Base-by-base conservation (phyloP, 2,113 vertebrate genomes). In the Otolemur garnettii region DNA sequence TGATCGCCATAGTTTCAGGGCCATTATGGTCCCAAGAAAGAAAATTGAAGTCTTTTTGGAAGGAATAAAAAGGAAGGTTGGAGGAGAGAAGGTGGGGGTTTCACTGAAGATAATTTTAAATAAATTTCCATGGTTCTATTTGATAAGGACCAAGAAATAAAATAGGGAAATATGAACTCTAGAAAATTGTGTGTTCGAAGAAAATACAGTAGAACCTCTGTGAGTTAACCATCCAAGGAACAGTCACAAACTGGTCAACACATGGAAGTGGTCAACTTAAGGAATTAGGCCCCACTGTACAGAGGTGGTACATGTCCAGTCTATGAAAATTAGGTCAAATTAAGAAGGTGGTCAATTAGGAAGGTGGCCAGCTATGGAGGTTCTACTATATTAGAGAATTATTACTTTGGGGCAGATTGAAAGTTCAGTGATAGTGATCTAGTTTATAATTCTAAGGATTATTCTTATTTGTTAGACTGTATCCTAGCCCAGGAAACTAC, bases 41-140 rank as follows among this genome's bases (percentile, higher is more conserved):
- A 94, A 95, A 95, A 17, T 19, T 50, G 21, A 90, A 91, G 7
- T 77, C 18, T 45, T 50, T 96, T 79, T 71, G 74, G 79, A 80
- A 96, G 35, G 66, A 77, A 91, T 64, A 33, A 84, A 42, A 21
- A 38, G 18, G 38, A 93, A 82, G 9, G 21, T 28, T n/a, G 13
- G 9, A 7, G 6, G 53, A 75, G 19, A 80, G 33, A 75, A 69
- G 5, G 24, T 12, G 74, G 3, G 0, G 1, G 5, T 60, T 85
- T 83, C 10, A 30, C 15, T 77, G 30, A 87, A 90, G 66, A 92
- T 15, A 92, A 30, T 71, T 80, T 84, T 55, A 77, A 96, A 66
- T 8, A 42, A 95, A 86, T 81, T 81, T 85, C 15, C 17, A 21
- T 62, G 21, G 17, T 15, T 78, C 53, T 87, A 3, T 87, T 90